A percentile compares a stretch with the other conserved stretches of the same genome.
These are phyloP conservation scores for Enoplosus armatus DNA, from an alignment of 2,797 vertebrate species.

Conservation along the genomic window DNA sequence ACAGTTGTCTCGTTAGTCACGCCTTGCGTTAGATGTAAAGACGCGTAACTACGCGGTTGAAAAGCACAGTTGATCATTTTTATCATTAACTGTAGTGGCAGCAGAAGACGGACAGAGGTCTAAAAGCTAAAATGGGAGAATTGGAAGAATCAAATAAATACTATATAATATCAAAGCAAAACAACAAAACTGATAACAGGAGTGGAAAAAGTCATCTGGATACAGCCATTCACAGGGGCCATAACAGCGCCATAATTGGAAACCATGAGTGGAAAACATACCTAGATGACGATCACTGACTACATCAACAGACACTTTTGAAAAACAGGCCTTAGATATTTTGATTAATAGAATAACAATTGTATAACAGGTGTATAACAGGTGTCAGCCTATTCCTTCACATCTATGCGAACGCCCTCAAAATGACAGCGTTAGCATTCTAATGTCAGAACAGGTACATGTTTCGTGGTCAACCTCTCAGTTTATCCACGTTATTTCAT, in stretches of 20 bases:
- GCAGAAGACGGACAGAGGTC: not conserved
- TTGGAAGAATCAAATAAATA: not conserved
- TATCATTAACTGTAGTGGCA: not conserved
- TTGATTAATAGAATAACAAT: not conserved
- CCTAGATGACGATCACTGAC: not conserved
- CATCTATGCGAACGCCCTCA: too few species aligned
- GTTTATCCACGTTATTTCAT: too few species aligned
- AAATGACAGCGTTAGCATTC: too few species aligned
- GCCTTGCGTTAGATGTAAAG: constrained; percentile 20
- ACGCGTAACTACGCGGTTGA: constrained; percentile 5
- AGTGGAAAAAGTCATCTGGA: not conserved
- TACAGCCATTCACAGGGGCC: not conserved
- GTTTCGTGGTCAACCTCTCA: too few species aligned
- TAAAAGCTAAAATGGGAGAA: not conserved
- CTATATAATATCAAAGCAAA: too few species aligned
- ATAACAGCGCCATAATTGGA: too few species aligned
- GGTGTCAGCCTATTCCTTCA: not conserved
- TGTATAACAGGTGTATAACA: not conserved
- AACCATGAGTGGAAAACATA: not conserved
- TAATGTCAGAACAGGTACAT: too few species aligned
- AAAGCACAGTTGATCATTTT: not conserved
- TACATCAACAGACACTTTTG: not conserved
- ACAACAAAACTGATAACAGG: not conserved
- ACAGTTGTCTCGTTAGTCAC: constrained; percentile 37
- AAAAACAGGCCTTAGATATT: too few species aligned